Conservation (phyloP, 2,888 invertebrate species). For the Antheraea yamamai region DNA sequence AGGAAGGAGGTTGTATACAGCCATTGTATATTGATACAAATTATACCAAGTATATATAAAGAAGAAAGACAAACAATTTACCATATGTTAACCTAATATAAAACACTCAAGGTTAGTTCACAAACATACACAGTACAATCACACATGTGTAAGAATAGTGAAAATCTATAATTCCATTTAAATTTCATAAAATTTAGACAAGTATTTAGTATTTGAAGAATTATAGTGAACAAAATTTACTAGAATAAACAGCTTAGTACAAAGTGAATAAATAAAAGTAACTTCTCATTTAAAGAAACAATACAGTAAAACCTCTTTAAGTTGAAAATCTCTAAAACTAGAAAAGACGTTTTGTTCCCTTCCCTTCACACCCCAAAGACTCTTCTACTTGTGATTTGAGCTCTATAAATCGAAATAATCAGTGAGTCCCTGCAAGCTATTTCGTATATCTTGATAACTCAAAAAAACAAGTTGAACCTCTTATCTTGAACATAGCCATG, state of each 20-base stretch:
- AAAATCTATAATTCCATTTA: not conserved
- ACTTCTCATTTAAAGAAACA: not conserved
- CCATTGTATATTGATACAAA: not conserved
- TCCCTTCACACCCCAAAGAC: too few species aligned
- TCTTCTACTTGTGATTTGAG: too few species aligned
- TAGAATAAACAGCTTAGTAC: not conserved
- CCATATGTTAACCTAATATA: not conserved
- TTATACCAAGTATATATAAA: not conserved
- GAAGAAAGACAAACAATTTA: not conserved
- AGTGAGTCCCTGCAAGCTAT: too few species aligned
- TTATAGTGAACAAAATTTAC: not conserved
- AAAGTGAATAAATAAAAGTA: not conserved
- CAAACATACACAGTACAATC: not conserved
- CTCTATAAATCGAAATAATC: too few species aligned
- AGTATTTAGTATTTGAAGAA: not conserved
- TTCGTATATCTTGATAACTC: too few species aligned
- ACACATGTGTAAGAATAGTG: not conserved
- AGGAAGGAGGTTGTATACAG: not conserved
- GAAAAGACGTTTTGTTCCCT: too few species aligned
- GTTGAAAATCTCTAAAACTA: too few species aligned
- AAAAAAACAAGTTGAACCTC: too few species aligned
- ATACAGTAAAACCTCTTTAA: too few species aligned
- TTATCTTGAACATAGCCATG: too few species aligned
- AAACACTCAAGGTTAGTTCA: not conserved
- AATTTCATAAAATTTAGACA: not conserved